These are phyloP conservation scores for Muntiacus reevesi DNA, from an alignment of 2,113 vertebrate species.

Conservation along the genomic window DNA sequence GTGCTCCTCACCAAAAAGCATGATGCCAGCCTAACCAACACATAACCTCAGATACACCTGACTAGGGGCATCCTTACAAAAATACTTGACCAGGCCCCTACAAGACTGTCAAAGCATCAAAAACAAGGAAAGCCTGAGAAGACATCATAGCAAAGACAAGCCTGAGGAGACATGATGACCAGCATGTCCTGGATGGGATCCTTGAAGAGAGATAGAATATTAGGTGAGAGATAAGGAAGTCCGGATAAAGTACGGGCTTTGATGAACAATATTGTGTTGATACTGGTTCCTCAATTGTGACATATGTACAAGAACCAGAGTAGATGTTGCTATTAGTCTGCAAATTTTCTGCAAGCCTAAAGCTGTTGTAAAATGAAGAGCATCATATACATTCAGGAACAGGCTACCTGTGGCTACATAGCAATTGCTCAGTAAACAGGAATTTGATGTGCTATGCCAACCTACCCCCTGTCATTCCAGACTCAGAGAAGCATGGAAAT, in stretches of 20 bases:
- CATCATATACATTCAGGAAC: rapidly evolving
- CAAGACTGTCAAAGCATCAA: rapidly evolving
- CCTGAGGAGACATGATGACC: rapidly evolving
- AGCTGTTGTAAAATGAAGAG: neutral
- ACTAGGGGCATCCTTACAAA: rapidly evolving
- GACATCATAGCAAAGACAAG: neutral
- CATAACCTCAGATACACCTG: neutral
- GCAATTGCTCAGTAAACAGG: neutral
- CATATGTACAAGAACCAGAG: rapidly evolving
- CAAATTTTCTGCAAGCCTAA: too few species aligned
- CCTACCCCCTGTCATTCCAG: rapidly evolving
- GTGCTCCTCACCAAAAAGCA: neutral
- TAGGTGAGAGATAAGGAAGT: rapidly evolving
- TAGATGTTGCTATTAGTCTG: neutral
- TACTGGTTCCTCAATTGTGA: rapidly evolving
- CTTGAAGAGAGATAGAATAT: neutral
- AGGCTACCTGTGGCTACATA: rapidly evolving
- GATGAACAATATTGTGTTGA: rapidly evolving
- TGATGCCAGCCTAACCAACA: rapidly evolving
- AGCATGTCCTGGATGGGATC: rapidly evolving
- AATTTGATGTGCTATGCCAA: neutral
- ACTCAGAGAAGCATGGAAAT: rapidly evolving
- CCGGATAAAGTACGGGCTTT: rapidly evolving
- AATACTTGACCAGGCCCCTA: rapidly evolving
- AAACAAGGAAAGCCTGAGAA: neutral